Evolutionary conservation across 2,113 vertebrate genomes (phyloP), one percentile per base, ranked within the genome.

Genomic region (Pluvianellus socialis): DNA sequence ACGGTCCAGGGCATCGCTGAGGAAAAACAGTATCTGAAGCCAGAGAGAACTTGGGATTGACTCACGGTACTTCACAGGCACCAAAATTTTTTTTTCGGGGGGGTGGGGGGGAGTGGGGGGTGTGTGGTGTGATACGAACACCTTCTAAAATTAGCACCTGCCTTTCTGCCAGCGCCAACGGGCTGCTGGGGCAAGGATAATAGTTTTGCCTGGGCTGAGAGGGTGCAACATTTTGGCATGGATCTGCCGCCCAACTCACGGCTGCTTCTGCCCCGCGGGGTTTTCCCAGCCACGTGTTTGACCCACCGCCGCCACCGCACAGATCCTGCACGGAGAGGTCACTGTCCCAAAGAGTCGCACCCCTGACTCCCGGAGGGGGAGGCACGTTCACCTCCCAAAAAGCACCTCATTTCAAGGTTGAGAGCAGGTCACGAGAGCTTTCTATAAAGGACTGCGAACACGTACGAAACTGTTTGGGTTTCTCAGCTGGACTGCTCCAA

Each of bases 131-230:
- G 86, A 86, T 77, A 74, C 18, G 93, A 96, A 86, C 68, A 77
- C 86, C 93, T 76, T 73, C 95, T 95, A 95, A 96, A 96, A 94
- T 95, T 94, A 96, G 93, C 67, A n/a, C 5, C 72, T 42, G 55
- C 53, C 88, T 71, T 61, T 17, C 90, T 84, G 80, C 77, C 93
- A 94, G 85, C 70, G 65, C 87, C 92, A 91, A 35, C 6, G 44
- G 70, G 84, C 84, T 42, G 59, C 33, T 14, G 7, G 61, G 2
- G 6, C 35, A 7, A 4, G 0, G 49, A 83, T 28, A 86, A 79
- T 8, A 33, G 82, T 7, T 83, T 35, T 65, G 53, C 83, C 28
- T 1, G 50, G 86, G 79, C 61, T 70, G 75, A 66, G 45, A 82
- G 38, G 90, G 75, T 58, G 50, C 58, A 35, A 77, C 13, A 20